Percentiles rank a stretch among this genome's conserved stretches.
Conservation (phyloP, 1,140 invertebrate species). For the Euwallacea fornicatus region DNA sequence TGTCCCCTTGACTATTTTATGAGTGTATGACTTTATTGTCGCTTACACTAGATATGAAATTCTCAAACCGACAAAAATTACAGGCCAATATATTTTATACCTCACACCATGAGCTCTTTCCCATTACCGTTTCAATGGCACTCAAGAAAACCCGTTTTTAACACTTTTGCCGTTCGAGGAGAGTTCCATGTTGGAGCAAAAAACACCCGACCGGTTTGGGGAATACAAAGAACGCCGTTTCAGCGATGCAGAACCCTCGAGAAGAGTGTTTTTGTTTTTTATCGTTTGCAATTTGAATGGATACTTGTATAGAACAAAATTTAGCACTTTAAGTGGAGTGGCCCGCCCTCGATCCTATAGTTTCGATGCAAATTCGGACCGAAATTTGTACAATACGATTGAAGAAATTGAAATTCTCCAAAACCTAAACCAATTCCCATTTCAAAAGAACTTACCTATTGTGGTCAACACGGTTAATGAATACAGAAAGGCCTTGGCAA, state of each 20-base stretch:
- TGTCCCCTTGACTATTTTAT: too few species aligned
- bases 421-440: too few species aligned
- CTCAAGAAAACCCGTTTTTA: constrained; percentile 32
- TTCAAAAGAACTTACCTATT: constrained; percentile 74
- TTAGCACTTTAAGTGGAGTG: constrained; percentile 22
- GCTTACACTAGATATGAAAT: not conserved
- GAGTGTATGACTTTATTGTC: too few species aligned
- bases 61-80: not conserved
- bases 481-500: constrained; percentile 92
- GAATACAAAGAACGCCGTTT: constrained; percentile 27
- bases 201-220: constrained; percentile 15
- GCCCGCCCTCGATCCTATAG: constrained; percentile 8
- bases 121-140: constrained; percentile 7
- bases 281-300: constrained; percentile 28
- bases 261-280: constrained; percentile 31
- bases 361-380: constrained; percentile 20
- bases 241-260: not conserved
- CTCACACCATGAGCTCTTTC: not conserved
- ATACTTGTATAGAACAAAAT: constrained; percentile 30
- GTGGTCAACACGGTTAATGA: constrained; percentile 94
- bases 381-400: too few species aligned
- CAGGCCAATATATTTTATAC: not conserved
- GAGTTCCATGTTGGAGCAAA: constrained; percentile 19
- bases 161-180: constrained; percentile 28
- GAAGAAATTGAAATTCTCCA: too few species aligned